Conservation (phyloP, 1,140 invertebrate genomes). For the Drosophila dunni region DNA sequence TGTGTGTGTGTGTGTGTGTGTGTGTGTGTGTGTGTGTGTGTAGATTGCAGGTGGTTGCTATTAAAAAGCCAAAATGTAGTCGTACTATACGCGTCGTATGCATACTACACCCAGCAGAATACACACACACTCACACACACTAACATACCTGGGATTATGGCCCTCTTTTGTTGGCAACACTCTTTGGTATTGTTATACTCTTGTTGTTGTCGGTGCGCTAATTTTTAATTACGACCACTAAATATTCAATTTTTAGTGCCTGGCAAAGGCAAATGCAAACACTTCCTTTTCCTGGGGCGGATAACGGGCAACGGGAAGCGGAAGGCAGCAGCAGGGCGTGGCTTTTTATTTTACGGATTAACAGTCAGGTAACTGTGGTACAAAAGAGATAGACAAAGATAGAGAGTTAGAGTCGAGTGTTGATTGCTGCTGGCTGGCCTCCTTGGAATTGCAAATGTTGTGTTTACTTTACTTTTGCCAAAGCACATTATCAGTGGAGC, state of each 20-base stretch:
- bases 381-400: constrained; percentile 4
- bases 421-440: constrained; percentile 57
- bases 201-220: constrained; percentile 60
- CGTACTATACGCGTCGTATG: constrained; percentile 37
- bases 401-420: constrained; percentile 6
- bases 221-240: constrained; percentile 82
- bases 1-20: constrained; percentile 21
- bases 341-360: constrained; percentile 70
- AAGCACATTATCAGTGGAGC: constrained; percentile 8
- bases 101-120: constrained; percentile 24
- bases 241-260: constrained; percentile 82
- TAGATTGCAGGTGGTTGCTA: constrained; percentile 48
- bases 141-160: constrained; percentile 51
- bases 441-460: constrained; percentile 70
- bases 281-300: constrained; percentile 56
- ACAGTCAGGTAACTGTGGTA: constrained; percentile 13
- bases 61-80: constrained; percentile 77
- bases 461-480: constrained; percentile 60
- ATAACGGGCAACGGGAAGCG: not conserved
- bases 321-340: not conserved
- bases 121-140: not conserved
- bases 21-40: not conserved
- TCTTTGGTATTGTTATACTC: constrained; percentile 38
- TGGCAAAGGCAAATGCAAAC: constrained; percentile 59
- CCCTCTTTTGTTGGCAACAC: constrained; percentile 36